Base-by-base conservation (phyloP, 2,797 vertebrate species). In the Manis pentadactyla region DNA sequence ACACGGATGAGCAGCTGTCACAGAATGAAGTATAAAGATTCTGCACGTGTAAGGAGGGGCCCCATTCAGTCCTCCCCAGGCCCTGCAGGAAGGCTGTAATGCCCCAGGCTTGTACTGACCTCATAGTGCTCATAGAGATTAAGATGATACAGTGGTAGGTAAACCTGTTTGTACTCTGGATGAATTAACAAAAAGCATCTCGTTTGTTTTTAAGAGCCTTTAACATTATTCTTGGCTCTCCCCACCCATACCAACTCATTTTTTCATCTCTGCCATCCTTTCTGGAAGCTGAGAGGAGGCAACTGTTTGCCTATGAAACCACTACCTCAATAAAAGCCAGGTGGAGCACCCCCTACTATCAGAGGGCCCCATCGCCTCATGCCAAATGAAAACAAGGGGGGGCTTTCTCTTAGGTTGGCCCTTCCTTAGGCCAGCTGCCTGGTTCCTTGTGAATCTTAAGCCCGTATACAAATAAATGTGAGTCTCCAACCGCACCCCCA, bases 141-240 rank as follows among this genome's bases (percentile, higher is more conserved):
- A 34, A 23, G 61, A 63, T 79, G 68, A 46, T 82, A 39, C 87
- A 92, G 39, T 39, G 81, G 49, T 78, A 55, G 87, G 7, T 66
- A 81, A 81, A 17, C 31, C 83, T 37, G 15, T 37, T 87, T 85
- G 75, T 57, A 37, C 29, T 57, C 83, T 34, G 89, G 21, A 55
- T 85, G 78, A 29, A 73, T 96, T 95, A 82, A 73, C 79, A 49
- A 18, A 78, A 95, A n/a, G 61, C 93, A 77, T 74, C 49, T 59
- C 14, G 0, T 91, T 94, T 84, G 66, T 55, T 92, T 94, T 84
- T 68, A 83, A 79, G 78, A 93, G 87, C 5, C 34, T 59, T 93
- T 81, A 25, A 57, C 86, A 59, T 90, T 84, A 57, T 34, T 84
- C 86, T 87, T 87, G 69, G 34, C 19, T 63, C 68, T 81, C n/a